Evolutionary conservation across 2,888 invertebrate species (phyloP), one percentile per base, ranked within the genome.

Genomic region (Euzophera pinguis): DNA sequence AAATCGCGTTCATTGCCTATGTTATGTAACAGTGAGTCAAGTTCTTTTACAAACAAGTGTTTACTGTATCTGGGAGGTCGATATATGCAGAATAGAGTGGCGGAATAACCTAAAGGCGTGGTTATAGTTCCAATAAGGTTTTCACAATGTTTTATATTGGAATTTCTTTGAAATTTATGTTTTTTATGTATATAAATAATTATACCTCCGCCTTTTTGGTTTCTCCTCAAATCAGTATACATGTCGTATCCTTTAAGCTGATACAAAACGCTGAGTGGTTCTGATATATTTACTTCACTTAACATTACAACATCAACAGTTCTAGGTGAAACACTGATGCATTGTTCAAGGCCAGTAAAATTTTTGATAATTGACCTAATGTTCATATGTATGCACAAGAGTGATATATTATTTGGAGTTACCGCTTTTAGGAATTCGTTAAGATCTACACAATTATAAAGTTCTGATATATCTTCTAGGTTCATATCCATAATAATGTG

Each of bases 191-290:
- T 8, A 42, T 54, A 61, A 5, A 57, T 47, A 8, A 60, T 52
- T n/a, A 60, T 60, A 32, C 60, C 60, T n/a, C 60, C 57, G 12
- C 59, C 61, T 17, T 47, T 56, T 5, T 47, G 53, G 9, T 27
- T 37, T 17, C 45, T 51, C 8, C 60, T 42, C 14, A 61, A 27
- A 14, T 53, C 16, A 1, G 55, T 50, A 50, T 54, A 50, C 62
- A 60, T 60, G n/a, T 47, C 37, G 38, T 61, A 61, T 14, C 52
- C 57, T 3, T 53, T n/a, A n/a, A 61, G 10, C 3, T 59, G 43
- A 52, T 54, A 59, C 13, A 61, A 22, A 41, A 34, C 42, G 17
- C 51, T 53, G 3, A 54, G 12, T 3, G 16, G 16, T 1, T 58
- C 48, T 7, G 50, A 51, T 14, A 61, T 55, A 47, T 61, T 61